phyloP scores from a whole-genome alignment of 2,113 vertebrate genomes.

The Scopus umbretta region DNA sequence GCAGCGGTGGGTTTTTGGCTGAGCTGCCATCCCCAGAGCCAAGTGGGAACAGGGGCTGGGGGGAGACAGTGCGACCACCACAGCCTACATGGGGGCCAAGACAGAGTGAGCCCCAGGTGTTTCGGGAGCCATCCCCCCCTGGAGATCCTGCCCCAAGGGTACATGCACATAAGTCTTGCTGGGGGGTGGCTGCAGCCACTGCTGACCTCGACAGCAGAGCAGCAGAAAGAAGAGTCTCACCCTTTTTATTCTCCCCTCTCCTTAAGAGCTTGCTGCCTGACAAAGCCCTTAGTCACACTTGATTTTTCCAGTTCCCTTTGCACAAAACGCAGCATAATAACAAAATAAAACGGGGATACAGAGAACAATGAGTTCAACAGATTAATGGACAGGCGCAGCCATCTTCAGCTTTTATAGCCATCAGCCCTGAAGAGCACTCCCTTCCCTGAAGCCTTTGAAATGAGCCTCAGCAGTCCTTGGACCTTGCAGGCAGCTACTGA shows the following conservation, averaged over 20 bases:
- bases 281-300: conserved; percentile 52
- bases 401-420: conserved; percentile 57
- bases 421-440: conserved; percentile 59
- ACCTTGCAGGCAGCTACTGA: conserved; percentile 49
- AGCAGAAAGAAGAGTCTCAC: neutral
- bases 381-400: conserved; percentile 53
- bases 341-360: conserved; percentile 32
- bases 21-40: neutral
- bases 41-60: neutral
- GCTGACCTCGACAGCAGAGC: neutral
- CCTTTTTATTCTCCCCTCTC: neutral
- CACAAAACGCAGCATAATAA: conserved; percentile 32
- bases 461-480: conserved; percentile 59
- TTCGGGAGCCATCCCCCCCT: neutral
- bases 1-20: neutral
- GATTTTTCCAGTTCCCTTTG: conserved; percentile 45
- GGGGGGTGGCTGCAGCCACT: neutral
- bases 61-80: neutral
- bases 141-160: neutral
- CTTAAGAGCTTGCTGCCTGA: conserved; percentile 28
- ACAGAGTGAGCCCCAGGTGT: neutral
- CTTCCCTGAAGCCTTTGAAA: conserved; percentile 51
- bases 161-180: neutral
- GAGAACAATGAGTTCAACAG: conserved; percentile 57
- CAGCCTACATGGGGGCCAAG: neutral